Conservation (phyloP, 2,113 vertebrate genomes). For the Mormyrus iriodes region DNA sequence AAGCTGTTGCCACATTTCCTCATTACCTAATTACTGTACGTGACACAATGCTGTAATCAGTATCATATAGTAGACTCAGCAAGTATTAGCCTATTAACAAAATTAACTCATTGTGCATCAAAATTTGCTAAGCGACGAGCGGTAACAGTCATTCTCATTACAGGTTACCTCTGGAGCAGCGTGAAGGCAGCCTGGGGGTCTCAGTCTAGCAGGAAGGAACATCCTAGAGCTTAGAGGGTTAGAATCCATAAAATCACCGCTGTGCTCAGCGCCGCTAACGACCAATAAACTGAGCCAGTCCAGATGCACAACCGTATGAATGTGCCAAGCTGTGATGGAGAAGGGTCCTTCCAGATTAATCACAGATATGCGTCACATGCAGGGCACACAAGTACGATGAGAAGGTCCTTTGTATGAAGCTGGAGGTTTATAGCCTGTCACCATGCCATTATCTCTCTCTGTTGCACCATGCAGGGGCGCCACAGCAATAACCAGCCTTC, state of each 20-base stretch:
- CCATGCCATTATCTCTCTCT: constrained; percentile 8
- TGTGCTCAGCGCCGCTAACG: neutral
- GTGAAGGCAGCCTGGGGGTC: neutral
- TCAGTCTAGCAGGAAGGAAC: neutral
- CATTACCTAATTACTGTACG: neutral
- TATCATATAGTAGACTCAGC: too few species aligned
- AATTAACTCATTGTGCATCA: neutral
- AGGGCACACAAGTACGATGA: neutral
- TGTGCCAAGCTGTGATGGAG: neutral
- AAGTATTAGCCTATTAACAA: neutral
- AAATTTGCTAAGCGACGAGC: neutral
- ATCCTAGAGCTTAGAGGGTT: neutral
- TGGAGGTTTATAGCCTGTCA: neutral
- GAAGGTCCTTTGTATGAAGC: neutral
- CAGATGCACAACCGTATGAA: neutral
- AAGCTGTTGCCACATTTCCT: neutral
- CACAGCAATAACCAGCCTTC: constrained; percentile 56
- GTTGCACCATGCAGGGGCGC: constrained; percentile 42
- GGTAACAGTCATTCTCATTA: neutral
- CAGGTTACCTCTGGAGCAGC: neutral
- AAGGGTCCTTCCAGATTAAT: neutral
- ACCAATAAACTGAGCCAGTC: neutral
- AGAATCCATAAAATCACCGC: neutral
- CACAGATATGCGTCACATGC: neutral
- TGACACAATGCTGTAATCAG: neutral